These are phyloP conservation scores for Trilocha varians DNA, from an alignment of 2,888 invertebrate species.

Conservation along the genomic window DNA sequence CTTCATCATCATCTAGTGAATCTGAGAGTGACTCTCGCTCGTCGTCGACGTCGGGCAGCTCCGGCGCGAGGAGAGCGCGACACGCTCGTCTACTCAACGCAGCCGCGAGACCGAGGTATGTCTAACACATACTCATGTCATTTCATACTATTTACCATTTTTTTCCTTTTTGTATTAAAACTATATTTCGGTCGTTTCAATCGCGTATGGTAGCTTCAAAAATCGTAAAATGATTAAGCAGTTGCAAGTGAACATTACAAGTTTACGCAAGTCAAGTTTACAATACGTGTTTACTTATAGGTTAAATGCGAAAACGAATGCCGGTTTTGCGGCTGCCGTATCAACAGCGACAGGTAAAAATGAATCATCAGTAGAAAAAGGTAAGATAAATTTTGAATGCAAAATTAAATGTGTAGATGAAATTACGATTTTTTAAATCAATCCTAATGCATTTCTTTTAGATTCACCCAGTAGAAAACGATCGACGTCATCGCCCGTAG, in stretches of 20 bases:
- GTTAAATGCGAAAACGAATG: constrained; percentile 45
- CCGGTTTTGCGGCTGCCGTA: constrained; percentile 49
- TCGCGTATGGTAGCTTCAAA: not conserved
- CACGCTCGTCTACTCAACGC: constrained; percentile 60
- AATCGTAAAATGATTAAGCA: too few relatives aligned
- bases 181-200: not conserved
- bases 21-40: constrained; percentile 67
- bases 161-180: not conserved
- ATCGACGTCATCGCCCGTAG: constrained; percentile 62
- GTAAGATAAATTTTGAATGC: constrained; percentile 21
- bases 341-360: constrained; percentile 49
- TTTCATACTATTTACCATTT: not conserved
- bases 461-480: constrained; percentile 65
- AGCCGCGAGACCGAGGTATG: constrained; percentile 56
- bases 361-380: constrained; percentile 53
- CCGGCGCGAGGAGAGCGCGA: constrained; percentile 54
- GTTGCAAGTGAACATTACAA: too few relatives aligned
- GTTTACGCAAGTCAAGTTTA: too few relatives aligned
- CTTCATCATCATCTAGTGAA: constrained; percentile 62
- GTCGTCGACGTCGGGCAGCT: constrained; percentile 63
- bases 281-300: constrained; percentile 31
- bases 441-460: constrained; percentile 18
- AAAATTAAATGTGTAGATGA: too few relatives aligned
- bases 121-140: too few relatives aligned
- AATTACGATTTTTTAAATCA: too few relatives aligned